Evolutionary conservation across 2,113 vertebrate species (phyloP), one percentile per base, ranked within the genome.

Genomic region (Choloepus hoffmanni): DNA sequence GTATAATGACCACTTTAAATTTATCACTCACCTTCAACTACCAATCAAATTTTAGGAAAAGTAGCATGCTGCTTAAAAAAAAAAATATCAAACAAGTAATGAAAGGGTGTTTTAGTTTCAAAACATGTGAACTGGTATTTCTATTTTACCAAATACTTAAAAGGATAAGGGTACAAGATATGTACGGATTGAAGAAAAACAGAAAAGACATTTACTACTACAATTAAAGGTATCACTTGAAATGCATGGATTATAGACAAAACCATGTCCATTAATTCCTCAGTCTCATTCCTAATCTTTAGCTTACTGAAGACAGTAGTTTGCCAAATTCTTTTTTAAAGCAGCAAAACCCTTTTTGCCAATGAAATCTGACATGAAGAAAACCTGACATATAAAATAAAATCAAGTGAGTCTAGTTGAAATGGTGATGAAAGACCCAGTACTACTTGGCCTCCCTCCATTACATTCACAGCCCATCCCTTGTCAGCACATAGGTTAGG

Each of bases 11-110:
- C 36, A 93, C 26, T 28, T 55, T 85, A 74, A 33, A 89, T 7
- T 70, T 33, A 73, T 48, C 11, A 67, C 19, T 14, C 55, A 65
- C 4, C 33, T 33, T 79, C 23, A 63, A 65, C 30, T 93, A 79
- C 23, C 45, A 67, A 93, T 26, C 33, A 70, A 63, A 72, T 63
- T 85, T 85, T 91, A 85, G 74, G 74, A 83, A 89, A 53, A 50
- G 14, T 36, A 90, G 4, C 45, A 68, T 36, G 28, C 12, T 76
- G 2, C 40, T 93, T 3, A 28, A 85, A 62, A 82, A 83, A 21
- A 62, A 45, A 3, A 67, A 33, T 60, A 55, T 33, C 50, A 77
- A 85, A 65, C 15, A 68, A 33, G 62, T 18, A 67, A 93, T 13
- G 24, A 5, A 78, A 48, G 26, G 19, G 4, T 50, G 26, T 77